A percentile compares a stretch with the other conserved stretches of the same genome.
Evolutionary conservation across 1,140 invertebrate species (phyloP).

Genomic region (Anoplolepis gracilipes): DNA sequence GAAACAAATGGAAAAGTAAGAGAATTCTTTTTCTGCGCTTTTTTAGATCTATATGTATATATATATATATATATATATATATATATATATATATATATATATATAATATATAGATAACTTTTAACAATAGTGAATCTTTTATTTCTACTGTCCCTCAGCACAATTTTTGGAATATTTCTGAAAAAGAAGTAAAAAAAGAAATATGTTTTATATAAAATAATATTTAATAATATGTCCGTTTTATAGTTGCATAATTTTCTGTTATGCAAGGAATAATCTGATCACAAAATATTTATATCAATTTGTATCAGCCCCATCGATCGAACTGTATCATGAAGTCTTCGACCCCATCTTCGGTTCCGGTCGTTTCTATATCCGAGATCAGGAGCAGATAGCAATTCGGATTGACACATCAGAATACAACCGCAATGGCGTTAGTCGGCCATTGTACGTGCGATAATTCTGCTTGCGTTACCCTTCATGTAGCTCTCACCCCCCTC

Average conservation of each 20-base stretch:
- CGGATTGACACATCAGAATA: slow-evolving; percentile 51
- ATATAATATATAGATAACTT: neutral
- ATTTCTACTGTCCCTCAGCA: neutral
- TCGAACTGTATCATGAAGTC: slow-evolving; percentile 22
- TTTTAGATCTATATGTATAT: neutral
- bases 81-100: neutral
- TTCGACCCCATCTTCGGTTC: slow-evolving; percentile 13
- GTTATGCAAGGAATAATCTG: neutral
- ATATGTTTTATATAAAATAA: neutral
- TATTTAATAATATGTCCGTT: slow-evolving; percentile 14
- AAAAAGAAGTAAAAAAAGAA: neutral
- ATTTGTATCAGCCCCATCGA: neutral
- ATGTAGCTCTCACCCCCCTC: slow-evolving; percentile 10
- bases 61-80: neutral
- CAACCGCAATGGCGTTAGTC: slow-evolving; percentile 57
- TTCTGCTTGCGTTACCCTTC: slow-evolving; percentile 57
- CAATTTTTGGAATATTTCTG: neutral
- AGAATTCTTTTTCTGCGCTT: neutral
- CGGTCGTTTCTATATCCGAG: neutral
- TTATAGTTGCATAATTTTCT: slow-evolving; percentile 1
- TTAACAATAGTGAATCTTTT: neutral
- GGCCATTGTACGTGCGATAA: slow-evolving; percentile 60
- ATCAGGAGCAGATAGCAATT: slow-evolving; percentile 10
- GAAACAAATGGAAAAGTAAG: neutral
- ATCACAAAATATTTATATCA: slow-evolving; percentile 14